Base-by-base conservation (phyloP, 2,888 invertebrate species). In the Lithophane leautieri region DNA sequence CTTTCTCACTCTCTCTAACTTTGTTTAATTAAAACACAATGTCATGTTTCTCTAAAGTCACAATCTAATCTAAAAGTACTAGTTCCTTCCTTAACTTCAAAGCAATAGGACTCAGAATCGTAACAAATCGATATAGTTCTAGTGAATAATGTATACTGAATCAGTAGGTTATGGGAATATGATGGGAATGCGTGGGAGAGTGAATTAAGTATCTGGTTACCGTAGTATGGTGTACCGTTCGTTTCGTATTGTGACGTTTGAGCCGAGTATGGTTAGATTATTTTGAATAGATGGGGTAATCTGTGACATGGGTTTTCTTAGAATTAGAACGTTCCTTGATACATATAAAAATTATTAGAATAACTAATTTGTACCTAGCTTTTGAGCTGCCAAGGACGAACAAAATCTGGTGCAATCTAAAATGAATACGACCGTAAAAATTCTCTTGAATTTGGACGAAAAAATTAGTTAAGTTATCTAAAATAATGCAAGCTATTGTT, bases 101-200 rank as follows among this genome's bases (percentile, higher is more conserved):
- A 42, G 63, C 22, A 40, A 66, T 79, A 82, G 74, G 70, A 60
- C 6, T 74, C n/a, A 58, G 61, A 78, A 54, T 80, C 50, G 44
- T 65, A 52, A 62, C 12, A 65, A 65, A 81, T 73, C 56, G 44
- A 77, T 73, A 34, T 4, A 34, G 7, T 42, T 60, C 50, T 65
- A 65, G 44, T 75, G 65, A 72, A 68, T 62, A 44, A 61, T 25
- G 66, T 40, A 78, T 73, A 78, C 66, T 81, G 76, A 79, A 84
- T 88, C 67, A 79, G 83, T 86, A 79, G 87, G 85, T 82, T 86
- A 87, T 83, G 83, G 85, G 88, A 85, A 87, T 81, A 71, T 40
- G 60, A 76, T 73, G 79, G 86, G 76, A 73, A 71, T 19, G 86
- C 79, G 88, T 86, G 85, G 86, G 88, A 84, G 84, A 80, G 61